Base-by-base conservation (phyloP, 1,140 invertebrate species). In the Uloborus diversus region DNA sequence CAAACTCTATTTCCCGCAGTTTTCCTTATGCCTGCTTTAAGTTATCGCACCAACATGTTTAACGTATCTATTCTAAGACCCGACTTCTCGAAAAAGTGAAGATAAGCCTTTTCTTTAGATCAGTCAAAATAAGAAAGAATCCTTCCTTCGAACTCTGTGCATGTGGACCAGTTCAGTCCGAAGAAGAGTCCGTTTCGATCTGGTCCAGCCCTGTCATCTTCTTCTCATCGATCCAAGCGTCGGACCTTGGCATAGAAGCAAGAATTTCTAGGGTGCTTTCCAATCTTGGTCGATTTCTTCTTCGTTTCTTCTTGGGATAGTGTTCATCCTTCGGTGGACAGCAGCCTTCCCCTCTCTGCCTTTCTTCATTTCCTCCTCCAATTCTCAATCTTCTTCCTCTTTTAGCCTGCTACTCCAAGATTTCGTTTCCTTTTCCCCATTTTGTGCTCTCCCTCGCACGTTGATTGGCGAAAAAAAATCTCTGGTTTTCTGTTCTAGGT, bases 281-380 rank as follows among this genome's bases (percentile, higher is more conserved):
- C 73, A 78, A 78, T 78, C 73, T 78, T 78, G 65, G 47, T 78
- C 73, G 35, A 78, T 78, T 78, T 78, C 61, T 78, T 66, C 71
- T 75, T 75, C 73, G 61, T 78, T 78, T 59, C 61, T 35, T 75
- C 71, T 70, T 23, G 47, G 33, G 69, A 73, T 73, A 59, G 47
- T 66, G 73, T 78, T 78, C 62, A 78, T 66, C 73, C 73, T 78
- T 27, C 73, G 57, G 37, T 78, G 73, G 73, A 65, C 73, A 78
- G 73, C 73, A 78, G 73, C 73, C 64, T 75, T 47, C 68, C 69
- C 42, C 57, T 73, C 42, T 75, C 71, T 47, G 62, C 73, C 49
- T 66, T 78, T 78, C 73, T 66, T 78, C 73, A 65, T 78, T 66
- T 78, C 62, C 73, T 78, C 57, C 71, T 64, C 51, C 71, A 57